These are phyloP conservation scores for Micromussa lordhowensis DNA, from an alignment of 92 coral and sea anemone genomes.

Conservation along the genomic window DNA sequence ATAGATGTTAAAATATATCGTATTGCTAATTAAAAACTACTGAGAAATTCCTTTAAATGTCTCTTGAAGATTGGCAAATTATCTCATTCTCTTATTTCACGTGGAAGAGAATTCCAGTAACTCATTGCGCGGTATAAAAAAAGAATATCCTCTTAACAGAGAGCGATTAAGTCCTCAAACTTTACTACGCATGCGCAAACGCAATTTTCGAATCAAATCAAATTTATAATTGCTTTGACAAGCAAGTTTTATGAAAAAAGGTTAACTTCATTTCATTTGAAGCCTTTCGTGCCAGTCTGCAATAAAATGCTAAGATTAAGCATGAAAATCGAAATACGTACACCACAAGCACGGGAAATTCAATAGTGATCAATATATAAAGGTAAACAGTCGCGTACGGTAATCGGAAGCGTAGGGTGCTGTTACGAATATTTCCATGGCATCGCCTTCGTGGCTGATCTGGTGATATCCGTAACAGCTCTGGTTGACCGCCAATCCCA, in stretches of 20 bases:
- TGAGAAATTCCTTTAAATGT: no score
- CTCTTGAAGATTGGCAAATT: no score
- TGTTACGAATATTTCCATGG: slow-evolving; percentile 41
- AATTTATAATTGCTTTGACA: background rate
- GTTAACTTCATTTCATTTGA: background rate
- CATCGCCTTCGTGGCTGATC: slow-evolving; percentile 59
- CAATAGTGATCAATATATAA: background rate
- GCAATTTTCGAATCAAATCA: background rate
- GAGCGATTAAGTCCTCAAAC: background rate
- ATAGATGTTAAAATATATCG: no score
- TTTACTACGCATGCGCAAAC: slow-evolving; percentile 13
- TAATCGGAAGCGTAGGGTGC: slow-evolving; percentile 37
- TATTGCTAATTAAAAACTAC: no score
- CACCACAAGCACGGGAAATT: background rate
- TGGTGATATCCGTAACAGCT: slow-evolving; percentile 60
- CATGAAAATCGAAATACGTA: background rate
- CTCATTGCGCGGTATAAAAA: no score
- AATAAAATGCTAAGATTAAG: background rate
- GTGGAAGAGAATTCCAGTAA: no score
- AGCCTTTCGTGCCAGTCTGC: no score
- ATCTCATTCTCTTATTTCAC: no score
- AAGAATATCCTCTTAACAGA: background rate
- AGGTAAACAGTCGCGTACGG: no score
- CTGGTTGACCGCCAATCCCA: slow-evolving; percentile 56
- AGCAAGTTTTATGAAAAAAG: background rate